Percentiles rank a stretch among this genome's conserved stretches.
phyloP scores from a whole-genome alignment of 2,888 invertebrate species.

The Synanthedon tipuliformis region DNA sequence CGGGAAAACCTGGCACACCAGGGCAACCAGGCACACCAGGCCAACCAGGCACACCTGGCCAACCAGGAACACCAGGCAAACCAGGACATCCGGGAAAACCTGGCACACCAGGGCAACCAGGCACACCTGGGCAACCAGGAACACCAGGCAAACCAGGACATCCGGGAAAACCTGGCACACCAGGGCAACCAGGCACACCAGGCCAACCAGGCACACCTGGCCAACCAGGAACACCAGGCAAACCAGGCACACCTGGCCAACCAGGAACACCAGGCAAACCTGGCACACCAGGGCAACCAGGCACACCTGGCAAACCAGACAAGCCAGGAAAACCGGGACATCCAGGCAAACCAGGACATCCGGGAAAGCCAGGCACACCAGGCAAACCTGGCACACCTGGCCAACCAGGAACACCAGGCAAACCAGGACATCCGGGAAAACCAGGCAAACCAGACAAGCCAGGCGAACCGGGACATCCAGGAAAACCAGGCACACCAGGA shows the following conservation, averaged over 20 bases:
- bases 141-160: not conserved
- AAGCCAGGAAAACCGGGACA: not conserved
- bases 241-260: too few species aligned
- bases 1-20: not conserved
- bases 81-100: not conserved
- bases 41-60: too few species aligned
- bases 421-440: not conserved
- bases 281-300: not conserved
- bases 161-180: too few species aligned
- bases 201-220: not conserved
- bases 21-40: not conserved
- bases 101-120: not conserved
- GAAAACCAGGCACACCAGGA: not conserved
- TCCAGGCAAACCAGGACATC: not conserved
- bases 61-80: not conserved
- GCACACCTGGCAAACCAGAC: not conserved
- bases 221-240: too few species aligned
- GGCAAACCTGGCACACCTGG: not conserved
- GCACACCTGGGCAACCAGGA: not conserved
- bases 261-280: not conserved
- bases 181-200: too few species aligned
- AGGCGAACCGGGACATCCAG: not conserved
- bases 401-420: not conserved
- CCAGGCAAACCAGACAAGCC: not conserved
- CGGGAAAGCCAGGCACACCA: not conserved